phyloP scores from a whole-genome alignment of 2,797 vertebrate genomes.

The Lophotriccus pileatus region DNA sequence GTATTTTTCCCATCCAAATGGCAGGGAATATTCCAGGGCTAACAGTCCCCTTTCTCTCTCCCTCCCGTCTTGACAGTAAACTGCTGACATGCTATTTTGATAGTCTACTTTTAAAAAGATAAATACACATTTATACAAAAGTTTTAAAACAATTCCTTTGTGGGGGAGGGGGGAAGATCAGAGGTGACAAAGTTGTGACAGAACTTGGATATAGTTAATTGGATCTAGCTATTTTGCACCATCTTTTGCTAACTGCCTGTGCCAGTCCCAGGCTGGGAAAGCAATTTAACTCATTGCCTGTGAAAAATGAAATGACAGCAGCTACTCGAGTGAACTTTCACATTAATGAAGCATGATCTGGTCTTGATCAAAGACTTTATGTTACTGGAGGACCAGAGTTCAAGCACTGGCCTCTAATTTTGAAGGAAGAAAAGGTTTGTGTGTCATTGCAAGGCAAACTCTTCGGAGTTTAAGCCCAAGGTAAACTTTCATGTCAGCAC shows the following conservation, averaged over 20 bases:
- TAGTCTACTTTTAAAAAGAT: background rate
- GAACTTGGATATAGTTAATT: slow-evolving; percentile 25
- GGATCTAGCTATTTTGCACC: background rate
- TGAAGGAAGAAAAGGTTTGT: background rate
- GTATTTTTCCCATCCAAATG: background rate
- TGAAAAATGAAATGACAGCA: slow-evolving; percentile 54
- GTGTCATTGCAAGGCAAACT: background rate
- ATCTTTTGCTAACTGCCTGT: background rate
- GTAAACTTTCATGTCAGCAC: background rate
- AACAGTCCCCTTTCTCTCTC: background rate
- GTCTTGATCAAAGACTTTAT: slow-evolving; percentile 34
- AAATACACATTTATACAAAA: background rate
- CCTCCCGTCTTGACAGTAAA: background rate
- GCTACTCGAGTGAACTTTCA: slow-evolving; percentile 25
- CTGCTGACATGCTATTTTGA: background rate
- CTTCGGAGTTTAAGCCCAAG: background rate
- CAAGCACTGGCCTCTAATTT: slow-evolving; percentile 3
- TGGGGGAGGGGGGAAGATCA: background rate
- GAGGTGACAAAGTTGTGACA: background rate
- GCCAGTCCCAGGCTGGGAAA: background rate
- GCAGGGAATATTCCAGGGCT: background rate
- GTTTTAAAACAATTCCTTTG: background rate
- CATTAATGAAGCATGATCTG: background rate
- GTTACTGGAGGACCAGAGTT: slow-evolving; percentile 22
- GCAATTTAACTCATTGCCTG: slow-evolving; percentile 34